Evolutionary conservation across 23 tunicate genomes (phyloP), one percentile per base, ranked within the genome.

Genomic region (Aplidium turbinatum): DNA sequence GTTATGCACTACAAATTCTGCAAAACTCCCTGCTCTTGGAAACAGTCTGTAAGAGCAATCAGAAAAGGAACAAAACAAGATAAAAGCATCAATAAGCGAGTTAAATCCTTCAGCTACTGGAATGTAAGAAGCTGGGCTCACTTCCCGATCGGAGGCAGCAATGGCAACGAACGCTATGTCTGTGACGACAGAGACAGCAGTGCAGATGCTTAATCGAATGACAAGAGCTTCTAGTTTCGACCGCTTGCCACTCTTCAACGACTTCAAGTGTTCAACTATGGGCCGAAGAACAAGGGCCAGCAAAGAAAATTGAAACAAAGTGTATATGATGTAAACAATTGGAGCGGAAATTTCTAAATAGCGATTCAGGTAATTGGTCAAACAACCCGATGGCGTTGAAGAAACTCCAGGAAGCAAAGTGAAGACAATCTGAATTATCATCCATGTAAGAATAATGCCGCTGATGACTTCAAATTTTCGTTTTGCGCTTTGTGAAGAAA

Each of bases 211-310:
- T 9, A 70, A 35, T 9, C 76, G 35, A 47, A 70, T 30, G 24
- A 70, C 16, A 2, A 58, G 47, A 4, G 19, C 28, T 25, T 28
- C 25, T 13, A 70, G 21, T 16, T 29, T 21, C 6, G 20, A 34
- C 35, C 47, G 35, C 20, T 9, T 13, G 35, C 7, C 11, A 21
- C 24, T 47, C n/a, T n/a, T n/a, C 29, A 30, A 24, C 35, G 3
- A 13, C n/a, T 29, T 48, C 3, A 24, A 11, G 16, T 70, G 76
- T 13, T 23, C 38, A 3, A 21, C 4, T 3, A 70, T 4, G 2
- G 76, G 76, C 31, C 24, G 47, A 9, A 70, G 26, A 2, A 70
- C 58, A 9, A 70, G 76, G 3, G 58, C 76, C 13, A 70, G 26
- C 18, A 70, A 19, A 30, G 35, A 4, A 24, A 70, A 19, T 28